A percentile compares a stretch with the other conserved stretches of the same genome.
Conservation (phyloP, 2,113 vertebrate species). For the Heterochromis multidens region DNA sequence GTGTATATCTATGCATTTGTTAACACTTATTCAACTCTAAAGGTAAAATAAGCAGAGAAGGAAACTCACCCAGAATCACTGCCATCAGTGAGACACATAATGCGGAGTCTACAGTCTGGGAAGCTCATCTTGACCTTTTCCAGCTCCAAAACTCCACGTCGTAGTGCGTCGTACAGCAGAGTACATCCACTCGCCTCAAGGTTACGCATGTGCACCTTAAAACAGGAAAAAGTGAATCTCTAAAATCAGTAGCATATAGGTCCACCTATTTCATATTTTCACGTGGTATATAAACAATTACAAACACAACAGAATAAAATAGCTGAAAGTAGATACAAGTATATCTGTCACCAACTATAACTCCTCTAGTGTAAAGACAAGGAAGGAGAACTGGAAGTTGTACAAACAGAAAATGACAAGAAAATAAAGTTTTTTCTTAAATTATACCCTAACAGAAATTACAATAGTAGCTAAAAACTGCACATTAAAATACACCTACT, state of each 20-base stretch:
- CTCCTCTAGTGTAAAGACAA: background rate
- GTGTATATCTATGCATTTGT: too few relatives aligned
- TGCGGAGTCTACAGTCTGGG: constrained; percentile 55
- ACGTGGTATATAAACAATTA: background rate
- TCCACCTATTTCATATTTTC: background rate
- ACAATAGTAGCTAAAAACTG: too few relatives aligned
- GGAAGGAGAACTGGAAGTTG: background rate
- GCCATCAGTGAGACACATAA: constrained; percentile 68
- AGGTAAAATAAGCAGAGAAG: background rate
- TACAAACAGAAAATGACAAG: background rate
- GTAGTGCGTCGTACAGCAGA: constrained; percentile 55
- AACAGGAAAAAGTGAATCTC: background rate
- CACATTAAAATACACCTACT: too few relatives aligned
- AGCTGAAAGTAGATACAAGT: too few relatives aligned
- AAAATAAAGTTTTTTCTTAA: too few relatives aligned
- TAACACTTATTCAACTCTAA: background rate
- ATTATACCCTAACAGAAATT: too few relatives aligned
- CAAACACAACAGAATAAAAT: background rate
- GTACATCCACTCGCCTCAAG: constrained; percentile 34
- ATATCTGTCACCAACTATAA: background rate
- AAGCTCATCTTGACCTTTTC: constrained; percentile 42
- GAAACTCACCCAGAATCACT: constrained; percentile 45
- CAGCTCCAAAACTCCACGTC: constrained; percentile 33
- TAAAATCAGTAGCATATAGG: background rate
- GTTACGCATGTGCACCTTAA: constrained; percentile 30